Base-by-base conservation (phyloP, 2,888 invertebrate species). In the Bembecia ichneumoniformis region DNA sequence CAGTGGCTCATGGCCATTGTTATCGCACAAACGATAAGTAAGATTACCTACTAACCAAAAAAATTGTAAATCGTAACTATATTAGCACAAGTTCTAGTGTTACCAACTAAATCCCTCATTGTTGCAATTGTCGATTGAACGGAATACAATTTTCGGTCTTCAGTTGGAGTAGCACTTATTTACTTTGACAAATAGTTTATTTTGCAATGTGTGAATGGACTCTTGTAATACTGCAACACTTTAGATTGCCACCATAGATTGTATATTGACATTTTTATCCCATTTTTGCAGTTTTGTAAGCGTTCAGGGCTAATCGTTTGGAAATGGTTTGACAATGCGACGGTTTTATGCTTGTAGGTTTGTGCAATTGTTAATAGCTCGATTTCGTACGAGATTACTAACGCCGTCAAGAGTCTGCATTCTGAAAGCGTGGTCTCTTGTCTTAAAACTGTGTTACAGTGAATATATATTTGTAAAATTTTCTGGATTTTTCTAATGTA, bases 181-280 rank as follows among this genome's bases (percentile, higher is more conserved):
- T 35, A 11, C 35, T 13, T 40, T 14, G 2, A 13, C 40, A 40
- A 13, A 40, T 13, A 13, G 40, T 14, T 13, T 40, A 14, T 40
- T 40, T 40, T 40, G 5, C 5, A 14, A 40, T 40, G 11, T 40
- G n/a, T 10, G 3, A n/a, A 11, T 40, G 1, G 13, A 3, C 4
- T 5, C 14, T 11, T 52, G 5, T 50, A 43, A 15, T 49, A 50
- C 55, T 58, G 53, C 48, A 55, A 51, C 54, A 52, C 60, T 66
- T 67, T 63, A 77, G 82, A 82, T 83, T 62, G 74, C 71, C 67
- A 64, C 63, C 60, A 58, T 58, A 78, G 83, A 84, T 84, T 77
- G 79, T 81, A 82, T 83, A 82, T 83, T 86, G 86, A 83, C 86
- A 76, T 84, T 82, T 83, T 78, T 78, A 86, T 87, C 83, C 82